Percentiles rank a stretch among this genome's conserved stretches.
These are phyloP conservation scores for Urocolius indicus DNA, from an alignment of 2,113 vertebrate genomes.

Conservation along the genomic window DNA sequence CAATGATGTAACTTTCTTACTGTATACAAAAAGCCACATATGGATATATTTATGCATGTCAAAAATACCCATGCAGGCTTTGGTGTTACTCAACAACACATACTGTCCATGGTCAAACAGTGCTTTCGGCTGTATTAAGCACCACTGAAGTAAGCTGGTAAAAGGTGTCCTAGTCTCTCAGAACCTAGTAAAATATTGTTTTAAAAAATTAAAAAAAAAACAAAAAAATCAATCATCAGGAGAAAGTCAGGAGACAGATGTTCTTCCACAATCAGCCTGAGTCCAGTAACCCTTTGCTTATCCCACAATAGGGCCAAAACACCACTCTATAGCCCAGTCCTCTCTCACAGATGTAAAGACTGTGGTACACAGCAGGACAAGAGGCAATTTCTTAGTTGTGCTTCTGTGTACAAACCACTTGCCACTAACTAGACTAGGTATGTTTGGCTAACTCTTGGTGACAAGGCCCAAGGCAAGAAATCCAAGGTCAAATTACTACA, in stretches of 20 bases:
- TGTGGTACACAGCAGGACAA: not conserved
- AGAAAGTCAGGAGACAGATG: not conserved
- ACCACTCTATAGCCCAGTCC: not conserved
- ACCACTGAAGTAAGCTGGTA: not conserved
- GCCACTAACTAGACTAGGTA: not conserved
- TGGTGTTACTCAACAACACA: not conserved
- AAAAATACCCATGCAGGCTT: slow-evolving; percentile 8
- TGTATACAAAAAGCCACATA: slow-evolving; percentile 9
- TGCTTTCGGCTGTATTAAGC: not conserved
- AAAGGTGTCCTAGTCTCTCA: not conserved
- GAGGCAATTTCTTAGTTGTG: not conserved
- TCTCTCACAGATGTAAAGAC: not conserved
- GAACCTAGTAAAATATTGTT: not conserved
- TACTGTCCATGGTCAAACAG: not conserved
- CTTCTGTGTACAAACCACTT: not conserved
- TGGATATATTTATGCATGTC: not conserved
- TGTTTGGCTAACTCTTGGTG: not conserved
- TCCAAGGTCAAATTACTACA: not conserved
- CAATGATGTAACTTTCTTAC: not conserved
- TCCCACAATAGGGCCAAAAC: not conserved
- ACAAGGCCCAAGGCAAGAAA: not conserved
- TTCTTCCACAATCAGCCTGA: not conserved
- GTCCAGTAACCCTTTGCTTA: not conserved
- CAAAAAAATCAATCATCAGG: not conserved
- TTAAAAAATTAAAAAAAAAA: not conserved